These are phyloP conservation scores for Polypedilum pembai DNA, from an alignment of 1,140 invertebrate species.

Conservation along the genomic window DNA sequence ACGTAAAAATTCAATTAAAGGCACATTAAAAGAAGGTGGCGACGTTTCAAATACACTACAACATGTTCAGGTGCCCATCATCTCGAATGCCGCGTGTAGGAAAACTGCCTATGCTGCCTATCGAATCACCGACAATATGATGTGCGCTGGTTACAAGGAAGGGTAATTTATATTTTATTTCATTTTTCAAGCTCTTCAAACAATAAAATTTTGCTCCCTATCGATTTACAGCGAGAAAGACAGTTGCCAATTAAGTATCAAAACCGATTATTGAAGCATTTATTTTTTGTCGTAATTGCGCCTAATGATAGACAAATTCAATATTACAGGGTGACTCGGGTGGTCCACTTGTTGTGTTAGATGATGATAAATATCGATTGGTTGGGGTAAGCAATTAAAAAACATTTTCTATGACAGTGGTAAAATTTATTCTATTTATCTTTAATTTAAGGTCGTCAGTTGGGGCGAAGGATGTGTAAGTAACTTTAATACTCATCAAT, in stretches of 20 bases:
- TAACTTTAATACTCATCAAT: neutral
- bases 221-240: slow-evolving; percentile 49
- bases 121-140: slow-evolving; percentile 76
- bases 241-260: slow-evolving; percentile 56
- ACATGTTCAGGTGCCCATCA: slow-evolving; percentile 62
- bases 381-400: neutral
- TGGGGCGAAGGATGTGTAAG: slow-evolving; percentile 28
- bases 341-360: neutral
- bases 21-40: slow-evolving; percentile 48
- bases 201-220: neutral
- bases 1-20: slow-evolving; percentile 29
- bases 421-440: neutral
- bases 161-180: slow-evolving; percentile 48
- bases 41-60: slow-evolving; percentile 48
- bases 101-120: slow-evolving; percentile 56
- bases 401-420: neutral
- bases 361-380: neutral
- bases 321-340: neutral
- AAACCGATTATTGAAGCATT: neutral
- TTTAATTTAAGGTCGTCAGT: slow-evolving; percentile 24
- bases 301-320: neutral
- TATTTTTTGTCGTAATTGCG: neutral
- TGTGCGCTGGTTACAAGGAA: slow-evolving; percentile 70
- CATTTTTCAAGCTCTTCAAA: neutral
- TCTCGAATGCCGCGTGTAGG: slow-evolving; percentile 62